Base-by-base conservation (phyloP, 2,113 vertebrate species). In the Puntigrus tetrazona region DNA sequence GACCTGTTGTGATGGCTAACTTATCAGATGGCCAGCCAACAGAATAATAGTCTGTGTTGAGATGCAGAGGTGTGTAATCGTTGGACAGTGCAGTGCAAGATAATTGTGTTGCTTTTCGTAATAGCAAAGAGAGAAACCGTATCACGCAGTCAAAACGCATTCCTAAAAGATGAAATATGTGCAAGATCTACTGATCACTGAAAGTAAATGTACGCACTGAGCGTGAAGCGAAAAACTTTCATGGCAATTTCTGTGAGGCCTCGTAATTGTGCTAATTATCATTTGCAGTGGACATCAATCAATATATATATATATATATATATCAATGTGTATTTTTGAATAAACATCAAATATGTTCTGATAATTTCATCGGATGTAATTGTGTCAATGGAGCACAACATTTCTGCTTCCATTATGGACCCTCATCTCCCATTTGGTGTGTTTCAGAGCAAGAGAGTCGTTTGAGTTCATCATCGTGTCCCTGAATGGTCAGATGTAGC, bases 391-490 rank as follows among this genome's bases (percentile, higher is more conserved):
- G 20, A 22, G 7, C 9, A 38, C 22, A n/a, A 1, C 20, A n/a
- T 18, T 65, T 65, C 34, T 65, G 29, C 61, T 18, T 65, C 9
- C 29, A 67, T 67, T 34, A 31, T 67, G 31, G 29, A 34, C 63
- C 10, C 63, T 20, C 16, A 67, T 69, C 65, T 69, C 34, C 0
- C n/a, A 0, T 14, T 74, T 25, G 41, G 20, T 91, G 80, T 90
- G 84, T 93, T 91, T 7, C 94, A 99, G 98, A 99, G 65, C 95
- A 95, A 78, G 98, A 99, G n/a, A 99, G 86, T 96, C 97, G 0
- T 99, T 97, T 0, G 98, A 99, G 94, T 99, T 99, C 83, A 88
- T 98, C 86, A 96, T 99, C 0, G 98, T 99, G 88, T 99, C 98
- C 0, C 88, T 99, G 89, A 99, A 96, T 2, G 96, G 98, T 16